Evolutionary conservation across 2,888 invertebrate genomes (phyloP).

Genomic region (Plagiodera versicolora): DNA sequence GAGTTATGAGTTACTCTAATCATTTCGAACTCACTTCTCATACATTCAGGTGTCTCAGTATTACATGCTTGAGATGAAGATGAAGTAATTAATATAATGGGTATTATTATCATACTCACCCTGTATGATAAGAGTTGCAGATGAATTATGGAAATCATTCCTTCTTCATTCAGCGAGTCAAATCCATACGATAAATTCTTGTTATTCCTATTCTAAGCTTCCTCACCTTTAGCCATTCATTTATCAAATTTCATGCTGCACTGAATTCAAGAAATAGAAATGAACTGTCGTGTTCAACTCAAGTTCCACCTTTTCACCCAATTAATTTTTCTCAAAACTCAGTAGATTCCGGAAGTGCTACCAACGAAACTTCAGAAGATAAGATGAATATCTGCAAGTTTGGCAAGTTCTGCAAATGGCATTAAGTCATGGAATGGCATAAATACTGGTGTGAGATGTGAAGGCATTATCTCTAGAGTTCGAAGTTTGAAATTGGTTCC

Average conservation of each 20-base stretch:
- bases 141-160: too few relatives aligned
- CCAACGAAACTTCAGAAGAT: constrained; percentile 6
- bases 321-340: constrained; percentile 14
- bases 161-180: too few relatives aligned
- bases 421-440: neutral
- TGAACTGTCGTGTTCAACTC: constrained; percentile 10
- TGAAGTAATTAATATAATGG: too few relatives aligned
- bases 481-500: neutral
- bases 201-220: neutral
- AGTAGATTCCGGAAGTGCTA: constrained; percentile 2
- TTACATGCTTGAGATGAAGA: too few relatives aligned
- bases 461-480: neutral
- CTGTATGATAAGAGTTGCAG: too few relatives aligned
- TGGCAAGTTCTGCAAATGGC: neutral
- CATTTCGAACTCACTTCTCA: too few relatives aligned
- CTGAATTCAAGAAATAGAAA: constrained; percentile 1
- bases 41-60: too few relatives aligned
- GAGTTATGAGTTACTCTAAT: too few relatives aligned
- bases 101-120: too few relatives aligned
- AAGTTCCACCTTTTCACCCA: constrained; percentile 9
- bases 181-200: neutral
- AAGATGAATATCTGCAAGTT: constrained; percentile 4
- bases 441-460: neutral
- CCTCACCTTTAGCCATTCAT: neutral
- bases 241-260: constrained; percentile 14